Evolutionary conservation across 2,888 invertebrate genomes (phyloP).

Genomic region (Diadegma fenestrale): DNA sequence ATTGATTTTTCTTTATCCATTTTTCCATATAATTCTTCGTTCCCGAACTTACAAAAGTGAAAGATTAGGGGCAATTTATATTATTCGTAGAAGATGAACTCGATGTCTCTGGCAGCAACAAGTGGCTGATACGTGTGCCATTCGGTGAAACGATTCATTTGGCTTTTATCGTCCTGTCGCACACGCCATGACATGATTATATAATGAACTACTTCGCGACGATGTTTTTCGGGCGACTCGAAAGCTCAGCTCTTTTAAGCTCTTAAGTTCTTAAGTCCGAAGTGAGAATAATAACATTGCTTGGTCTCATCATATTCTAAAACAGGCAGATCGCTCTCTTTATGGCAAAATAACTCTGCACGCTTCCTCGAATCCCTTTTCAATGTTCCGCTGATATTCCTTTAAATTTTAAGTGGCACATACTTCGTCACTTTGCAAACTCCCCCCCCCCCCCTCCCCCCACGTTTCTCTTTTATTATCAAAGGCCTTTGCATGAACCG

Average conservation of each 20-base stretch:
- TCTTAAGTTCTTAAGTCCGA: neutral
- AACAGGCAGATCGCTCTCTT: neutral
- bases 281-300: neutral
- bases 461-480: neutral
- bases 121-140: conserved; percentile 1
- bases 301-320: neutral
- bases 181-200: neutral
- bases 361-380: neutral
- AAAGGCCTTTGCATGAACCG: neutral
- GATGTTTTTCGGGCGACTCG: neutral
- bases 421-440: neutral
- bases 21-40: neutral
- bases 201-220: neutral
- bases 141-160: neutral
- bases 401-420: neutral
- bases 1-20: neutral
- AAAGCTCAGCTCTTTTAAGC: neutral
- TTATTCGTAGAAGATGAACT: neutral
- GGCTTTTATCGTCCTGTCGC: neutral
- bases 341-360: neutral
- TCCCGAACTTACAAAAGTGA: neutral
- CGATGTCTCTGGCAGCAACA: neutral
- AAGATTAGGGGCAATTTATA: neutral
- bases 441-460: neutral
- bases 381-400: neutral